Evolutionary conservation across 2,797 vertebrate genomes (phyloP).

Genomic region (Botia almorhae): DNA sequence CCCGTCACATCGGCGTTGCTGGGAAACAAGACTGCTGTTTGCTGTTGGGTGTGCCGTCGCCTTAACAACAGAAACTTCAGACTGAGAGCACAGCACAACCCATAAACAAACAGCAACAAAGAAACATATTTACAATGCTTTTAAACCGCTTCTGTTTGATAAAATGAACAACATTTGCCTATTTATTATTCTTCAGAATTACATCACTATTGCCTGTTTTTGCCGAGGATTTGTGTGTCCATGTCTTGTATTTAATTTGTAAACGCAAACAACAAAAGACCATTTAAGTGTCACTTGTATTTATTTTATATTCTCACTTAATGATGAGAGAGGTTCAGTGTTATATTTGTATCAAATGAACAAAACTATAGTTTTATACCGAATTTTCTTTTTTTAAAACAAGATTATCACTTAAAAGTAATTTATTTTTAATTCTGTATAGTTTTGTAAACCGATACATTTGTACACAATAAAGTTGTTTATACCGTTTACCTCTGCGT

Average conservation of each 20-base stretch:
- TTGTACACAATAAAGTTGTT: too few relatives aligned
- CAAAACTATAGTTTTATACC: neutral
- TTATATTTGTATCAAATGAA: constrained; percentile 33
- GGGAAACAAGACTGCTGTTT: neutral
- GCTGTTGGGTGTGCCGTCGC: neutral
- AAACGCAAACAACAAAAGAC: neutral
- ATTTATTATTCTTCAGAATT: neutral
- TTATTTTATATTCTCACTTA: neutral
- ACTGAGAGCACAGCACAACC: neutral
- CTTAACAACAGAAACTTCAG: neutral
- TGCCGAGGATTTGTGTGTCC: neutral
- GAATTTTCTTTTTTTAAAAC: neutral
- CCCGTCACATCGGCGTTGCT: neutral
- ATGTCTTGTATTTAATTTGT: neutral
- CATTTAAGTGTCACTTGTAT: neutral
- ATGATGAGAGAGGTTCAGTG: neutral
- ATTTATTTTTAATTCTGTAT: neutral
- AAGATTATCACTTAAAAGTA: neutral
- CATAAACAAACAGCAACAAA: neutral
- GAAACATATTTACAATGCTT: neutral
- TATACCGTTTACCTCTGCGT: too few relatives aligned
- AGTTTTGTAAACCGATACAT: too few relatives aligned
- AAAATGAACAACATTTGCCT: neutral
- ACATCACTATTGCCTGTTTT: neutral
- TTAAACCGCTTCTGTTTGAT: neutral